Conservation (phyloP, 2,888 invertebrate species). For the Cryptocheilus praepositus region DNA sequence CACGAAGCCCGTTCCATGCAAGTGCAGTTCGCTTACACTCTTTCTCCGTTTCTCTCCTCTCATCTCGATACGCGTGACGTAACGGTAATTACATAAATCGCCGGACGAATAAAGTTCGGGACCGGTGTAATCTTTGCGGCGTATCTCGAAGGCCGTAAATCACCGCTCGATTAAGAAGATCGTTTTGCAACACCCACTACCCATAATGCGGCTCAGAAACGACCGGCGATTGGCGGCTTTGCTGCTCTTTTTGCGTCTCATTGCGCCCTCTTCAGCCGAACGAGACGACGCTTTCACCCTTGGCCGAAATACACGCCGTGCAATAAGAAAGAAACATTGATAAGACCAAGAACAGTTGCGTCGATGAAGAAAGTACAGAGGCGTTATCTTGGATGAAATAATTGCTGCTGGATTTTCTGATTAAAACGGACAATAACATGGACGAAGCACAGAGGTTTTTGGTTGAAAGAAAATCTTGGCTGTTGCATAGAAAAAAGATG, state of each 20-base stretch:
- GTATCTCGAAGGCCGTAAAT: constrained; percentile 57
- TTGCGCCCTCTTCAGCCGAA: neutral
- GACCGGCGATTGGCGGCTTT: neutral
- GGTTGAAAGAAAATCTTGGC: too few relatives aligned
- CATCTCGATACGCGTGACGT: constrained; percentile 26
- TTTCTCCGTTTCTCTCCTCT: neutral
- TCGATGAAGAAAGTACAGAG: too few relatives aligned
- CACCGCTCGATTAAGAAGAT: constrained; percentile 61
- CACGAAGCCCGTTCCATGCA: neutral
- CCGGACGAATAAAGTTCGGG: constrained; percentile 30
- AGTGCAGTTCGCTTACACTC: neutral
- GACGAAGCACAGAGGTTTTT: too few relatives aligned
- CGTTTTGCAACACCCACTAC: constrained; percentile 61
- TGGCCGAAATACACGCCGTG: too few relatives aligned
- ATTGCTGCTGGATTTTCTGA: too few relatives aligned
- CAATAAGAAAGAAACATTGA: too few relatives aligned
- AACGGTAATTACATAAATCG: constrained; percentile 50
- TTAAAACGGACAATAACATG: too few relatives aligned
- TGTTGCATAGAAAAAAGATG: too few relatives aligned
- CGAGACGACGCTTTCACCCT: too few relatives aligned
- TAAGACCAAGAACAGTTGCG: too few relatives aligned
- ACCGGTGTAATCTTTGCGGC: constrained; percentile 52
- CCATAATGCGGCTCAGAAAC: constrained; percentile 21
- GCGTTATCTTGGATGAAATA: too few relatives aligned
- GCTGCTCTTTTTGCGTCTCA: neutral